Evolutionary conservation across 2,888 invertebrate species (phyloP).

Genomic region (Gisinianus flammeolus): DNA sequence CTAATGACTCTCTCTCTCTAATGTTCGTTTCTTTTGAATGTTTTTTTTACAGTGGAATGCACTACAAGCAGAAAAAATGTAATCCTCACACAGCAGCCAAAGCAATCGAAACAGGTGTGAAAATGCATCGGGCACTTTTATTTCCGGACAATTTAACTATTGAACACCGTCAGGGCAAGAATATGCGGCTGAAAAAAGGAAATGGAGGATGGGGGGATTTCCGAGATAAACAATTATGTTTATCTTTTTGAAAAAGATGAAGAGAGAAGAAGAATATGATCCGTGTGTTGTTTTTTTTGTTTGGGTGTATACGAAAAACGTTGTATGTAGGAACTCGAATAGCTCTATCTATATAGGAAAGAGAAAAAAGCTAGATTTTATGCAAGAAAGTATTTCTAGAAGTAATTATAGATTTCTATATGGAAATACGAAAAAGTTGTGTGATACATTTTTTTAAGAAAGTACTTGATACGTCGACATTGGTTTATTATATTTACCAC

Average conservation of each 20-base stretch:
- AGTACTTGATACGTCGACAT: too few relatives aligned
- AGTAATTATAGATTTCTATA: not conserved
- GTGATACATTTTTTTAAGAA: too few relatives aligned
- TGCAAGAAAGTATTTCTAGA: not conserved
- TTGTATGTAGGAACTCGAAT: not conserved
- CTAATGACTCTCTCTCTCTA: too few relatives aligned
- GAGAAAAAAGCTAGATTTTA: not conserved
- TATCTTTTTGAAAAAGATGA: slow-evolving; percentile 59
- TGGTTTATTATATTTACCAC: too few relatives aligned
- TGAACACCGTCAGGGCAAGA: slow-evolving; percentile 69
- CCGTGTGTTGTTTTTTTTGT: not conserved
- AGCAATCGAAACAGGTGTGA: slow-evolving; percentile 61
- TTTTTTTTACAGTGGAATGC: slow-evolving; percentile 83
- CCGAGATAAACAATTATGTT: slow-evolving; percentile 83
- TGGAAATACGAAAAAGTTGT: too few relatives aligned
- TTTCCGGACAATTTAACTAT: slow-evolving; percentile 63
- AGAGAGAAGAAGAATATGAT: not conserved
- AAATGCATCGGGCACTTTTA: slow-evolving; percentile 62
- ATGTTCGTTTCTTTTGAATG: too few relatives aligned
- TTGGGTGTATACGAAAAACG: not conserved
- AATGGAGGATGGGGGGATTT: slow-evolving; percentile 98
- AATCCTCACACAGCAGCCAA: slow-evolving; percentile 72
- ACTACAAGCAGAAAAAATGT: slow-evolving; percentile 92
- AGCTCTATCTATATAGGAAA: not conserved
- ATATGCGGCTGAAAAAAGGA: slow-evolving; percentile 75